Percentiles rank a stretch among this genome's conserved stretches.
These are phyloP conservation scores for Drosophila merina DNA, from an alignment of 2,888 invertebrate species.

Conservation along the genomic window DNA sequence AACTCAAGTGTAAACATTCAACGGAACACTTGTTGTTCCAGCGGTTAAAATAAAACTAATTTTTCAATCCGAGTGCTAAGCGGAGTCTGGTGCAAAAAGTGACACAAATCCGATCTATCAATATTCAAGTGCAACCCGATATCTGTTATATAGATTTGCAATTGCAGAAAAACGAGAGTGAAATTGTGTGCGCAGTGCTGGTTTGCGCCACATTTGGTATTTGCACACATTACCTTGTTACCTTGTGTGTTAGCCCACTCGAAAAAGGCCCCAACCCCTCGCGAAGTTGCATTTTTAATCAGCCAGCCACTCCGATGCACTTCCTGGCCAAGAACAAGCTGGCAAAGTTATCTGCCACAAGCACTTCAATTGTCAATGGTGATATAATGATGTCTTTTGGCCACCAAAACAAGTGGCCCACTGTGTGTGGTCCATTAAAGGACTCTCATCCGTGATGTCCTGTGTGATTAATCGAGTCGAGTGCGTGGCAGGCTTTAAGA, in stretches of 20 bases:
- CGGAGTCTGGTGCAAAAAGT: neutral
- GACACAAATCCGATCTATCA: neutral
- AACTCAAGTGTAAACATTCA: conserved; percentile 4
- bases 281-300: conserved; percentile 12
- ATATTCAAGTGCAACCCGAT: neutral
- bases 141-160: conserved; percentile 18
- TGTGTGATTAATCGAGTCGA: conserved; percentile 12
- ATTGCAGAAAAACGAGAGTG: conserved; percentile 19
- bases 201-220: conserved; percentile 24
- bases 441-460: conserved; percentile 2
- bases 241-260: conserved; percentile 17
- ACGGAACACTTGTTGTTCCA: conserved; percentile 29
- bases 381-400: neutral
- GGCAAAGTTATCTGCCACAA: neutral
- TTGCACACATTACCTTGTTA: neutral
- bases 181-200: conserved; percentile 32
- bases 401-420: neutral
- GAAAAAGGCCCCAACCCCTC: neutral
- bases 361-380: neutral
- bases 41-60: neutral
- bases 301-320: neutral
- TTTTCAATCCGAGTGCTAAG: neutral
- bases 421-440: conserved; percentile 3
- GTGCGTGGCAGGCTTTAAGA: conserved; percentile 2
- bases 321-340: neutral